These are phyloP conservation scores for Fragum fragum DNA, from an alignment of 2,888 invertebrate species.

Conservation along the genomic window DNA sequence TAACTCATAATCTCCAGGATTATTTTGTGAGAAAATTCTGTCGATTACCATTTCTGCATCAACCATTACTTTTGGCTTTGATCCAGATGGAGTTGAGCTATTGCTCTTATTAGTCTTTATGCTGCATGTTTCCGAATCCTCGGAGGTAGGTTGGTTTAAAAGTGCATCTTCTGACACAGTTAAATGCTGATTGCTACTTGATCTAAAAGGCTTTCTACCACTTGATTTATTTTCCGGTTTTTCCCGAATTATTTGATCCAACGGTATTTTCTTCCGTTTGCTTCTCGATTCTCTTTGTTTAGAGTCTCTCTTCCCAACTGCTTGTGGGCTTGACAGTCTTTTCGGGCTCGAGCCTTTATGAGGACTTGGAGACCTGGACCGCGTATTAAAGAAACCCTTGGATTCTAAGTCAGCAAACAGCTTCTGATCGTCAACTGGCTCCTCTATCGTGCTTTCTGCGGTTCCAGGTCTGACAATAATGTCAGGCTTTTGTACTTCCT, in stretches of 20 bases:
- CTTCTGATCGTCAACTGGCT: slow-evolving; percentile 66
- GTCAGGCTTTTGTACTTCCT: slow-evolving; percentile 43
- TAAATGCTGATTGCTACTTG: slow-evolving; percentile 60
- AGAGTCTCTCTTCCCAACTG: slow-evolving; percentile 3
- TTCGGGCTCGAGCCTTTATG: slow-evolving; percentile 44
- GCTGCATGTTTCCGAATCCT: slow-evolving; percentile 75
- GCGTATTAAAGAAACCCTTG: slow-evolving; percentile 72
- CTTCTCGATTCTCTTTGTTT: slow-evolving; percentile 45
- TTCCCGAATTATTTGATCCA: slow-evolving; percentile 80
- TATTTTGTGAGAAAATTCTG: slow-evolving; percentile 73
- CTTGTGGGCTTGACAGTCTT: slow-evolving; percentile 29
- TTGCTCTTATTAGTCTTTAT: slow-evolving; percentile 68
- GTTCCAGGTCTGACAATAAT: slow-evolving; percentile 49
- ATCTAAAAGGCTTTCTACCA: slow-evolving; percentile 47
- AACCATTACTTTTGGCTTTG: slow-evolving; percentile 65
- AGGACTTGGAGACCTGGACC: slow-evolving; percentile 58
- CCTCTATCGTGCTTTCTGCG: slow-evolving; percentile 54
- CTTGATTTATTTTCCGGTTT: slow-evolving; percentile 70
- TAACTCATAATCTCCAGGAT: slow-evolving; percentile 41
- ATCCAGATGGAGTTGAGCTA: slow-evolving; percentile 57
- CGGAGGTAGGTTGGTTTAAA: slow-evolving; percentile 72
- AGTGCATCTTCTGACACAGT: slow-evolving; percentile 69
- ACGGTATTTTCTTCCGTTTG: slow-evolving; percentile 60
- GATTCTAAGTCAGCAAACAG: slow-evolving; percentile 74
- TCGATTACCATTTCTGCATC: slow-evolving; percentile 78